Base-by-base conservation (phyloP, 1,140 invertebrate genomes). In the Palaemon carinicauda region DNA sequence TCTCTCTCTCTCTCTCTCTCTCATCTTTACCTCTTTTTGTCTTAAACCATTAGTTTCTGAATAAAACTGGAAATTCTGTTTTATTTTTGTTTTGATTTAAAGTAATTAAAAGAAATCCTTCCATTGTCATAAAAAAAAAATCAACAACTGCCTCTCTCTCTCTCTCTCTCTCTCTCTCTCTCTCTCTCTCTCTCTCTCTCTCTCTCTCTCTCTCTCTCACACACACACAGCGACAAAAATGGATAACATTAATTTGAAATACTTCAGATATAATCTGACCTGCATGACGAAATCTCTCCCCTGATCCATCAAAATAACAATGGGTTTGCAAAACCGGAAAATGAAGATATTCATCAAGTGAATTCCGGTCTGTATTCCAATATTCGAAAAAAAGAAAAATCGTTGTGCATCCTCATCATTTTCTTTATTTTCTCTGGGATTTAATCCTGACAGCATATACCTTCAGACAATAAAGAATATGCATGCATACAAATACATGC, bases 121-220 rank as follows among this genome's bases (percentile, higher is more conserved):
- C n/a, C n/a, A n/a, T n/a, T n/a, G n/a, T n/a, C n/a, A n/a, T n/a
- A n/a, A n/a, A n/a, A 24, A 60, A 60, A 21, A 60, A 9, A 60
- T 1, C 1, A 17, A 17, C n/a, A 19, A n/a, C 31, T 19, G 3
- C 17, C 41, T 1, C 31, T 75, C 41, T 75, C 29, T 75, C 73
- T 41, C 27, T 41, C 41, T 78, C 74, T 78, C 74, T 78, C 19
- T 53, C 41, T 78, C 74, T 78, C 50, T 78, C 74, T 78, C 74
- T 52, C 41, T 78, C 74, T n/a, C 41, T 1, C 31, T 75, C 41
- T 75, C 29, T 75, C 73, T 41, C 27, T 41, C 41, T 78, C 74
- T 78, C 74, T 78, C 19, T 53, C 41, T 78, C 74, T 78, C 50
- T 78, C 74, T 78, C 74, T 52, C 41, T 78, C 74, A n/a, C n/a